Percentiles rank a stretch among this genome's conserved stretches.
These are phyloP conservation scores for Macrotrachela quadricornifera DNA, from an alignment of 1,140 invertebrate species.

Conservation along the genomic window DNA sequence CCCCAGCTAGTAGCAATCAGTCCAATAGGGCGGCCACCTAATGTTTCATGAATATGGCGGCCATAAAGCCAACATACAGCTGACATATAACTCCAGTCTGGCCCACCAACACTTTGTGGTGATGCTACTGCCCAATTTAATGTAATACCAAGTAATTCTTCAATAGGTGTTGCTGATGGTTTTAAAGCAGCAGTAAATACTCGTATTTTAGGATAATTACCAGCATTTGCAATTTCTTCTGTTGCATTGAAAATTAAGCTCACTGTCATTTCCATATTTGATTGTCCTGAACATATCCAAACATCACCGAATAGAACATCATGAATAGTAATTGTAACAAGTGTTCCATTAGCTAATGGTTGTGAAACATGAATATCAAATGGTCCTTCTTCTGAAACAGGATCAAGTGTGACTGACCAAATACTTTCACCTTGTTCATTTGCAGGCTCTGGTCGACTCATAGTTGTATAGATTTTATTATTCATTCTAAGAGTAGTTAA, in stretches of 20 bases:
- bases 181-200: background rate
- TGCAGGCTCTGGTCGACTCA: background rate
- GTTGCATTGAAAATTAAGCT: background rate
- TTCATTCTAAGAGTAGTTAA: background rate
- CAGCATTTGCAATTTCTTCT: background rate
- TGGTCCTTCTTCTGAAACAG: background rate
- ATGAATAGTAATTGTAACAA: constrained; percentile 1
- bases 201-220: background rate
- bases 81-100: constrained; percentile 14
- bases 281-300: constrained; percentile 23
- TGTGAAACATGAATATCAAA: background rate
- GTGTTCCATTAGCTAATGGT: background rate
- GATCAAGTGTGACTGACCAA: background rate
- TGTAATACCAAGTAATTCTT: background rate
- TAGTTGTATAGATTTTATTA: background rate
- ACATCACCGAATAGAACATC: constrained; percentile 26
- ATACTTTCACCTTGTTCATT: background rate
- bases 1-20: constrained; percentile 17
- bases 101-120: background rate
- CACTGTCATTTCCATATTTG: constrained; percentile 20
- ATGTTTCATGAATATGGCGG: constrained; percentile 13
- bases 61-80: constrained; percentile 23
- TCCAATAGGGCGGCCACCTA: constrained; percentile 16
- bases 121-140: background rate
- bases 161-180: background rate